These are phyloP conservation scores for Rissa tridactyla DNA, from an alignment of 2,113 vertebrate genomes.

Conservation along the genomic window DNA sequence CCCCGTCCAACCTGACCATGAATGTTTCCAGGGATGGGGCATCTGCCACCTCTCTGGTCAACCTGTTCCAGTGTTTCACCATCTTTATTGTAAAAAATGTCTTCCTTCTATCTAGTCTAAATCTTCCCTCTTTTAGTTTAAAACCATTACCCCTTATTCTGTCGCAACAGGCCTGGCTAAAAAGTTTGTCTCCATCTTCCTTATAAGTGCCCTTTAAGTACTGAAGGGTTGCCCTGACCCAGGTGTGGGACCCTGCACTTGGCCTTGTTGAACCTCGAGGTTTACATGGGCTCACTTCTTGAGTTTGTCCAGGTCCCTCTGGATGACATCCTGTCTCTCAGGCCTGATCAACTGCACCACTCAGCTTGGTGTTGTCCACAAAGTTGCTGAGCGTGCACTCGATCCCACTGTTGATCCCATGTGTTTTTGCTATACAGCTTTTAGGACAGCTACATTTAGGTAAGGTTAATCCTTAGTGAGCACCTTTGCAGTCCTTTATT, in stretches of 20 bases:
- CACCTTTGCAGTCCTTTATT: not conserved
- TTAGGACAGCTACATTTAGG: not conserved
- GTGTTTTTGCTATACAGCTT: not conserved
- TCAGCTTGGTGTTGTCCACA: not conserved
- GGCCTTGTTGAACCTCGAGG: not conserved
- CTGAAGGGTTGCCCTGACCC: not conserved
- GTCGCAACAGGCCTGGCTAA: not conserved
- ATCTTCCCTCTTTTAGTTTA: not conserved
- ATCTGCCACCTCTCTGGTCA: not conserved
- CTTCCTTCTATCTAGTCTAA: not conserved
- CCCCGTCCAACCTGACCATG: not conserved
- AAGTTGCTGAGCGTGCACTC: not conserved
- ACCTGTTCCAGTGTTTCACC: not conserved
- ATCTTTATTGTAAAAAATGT: not conserved
- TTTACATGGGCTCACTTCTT: not conserved
- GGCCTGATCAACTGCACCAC: not conserved
- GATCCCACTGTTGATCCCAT: not conserved
- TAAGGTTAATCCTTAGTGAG: not conserved
- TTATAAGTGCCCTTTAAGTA: not conserved
- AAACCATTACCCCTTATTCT: not conserved
- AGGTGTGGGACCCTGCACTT: not conserved
- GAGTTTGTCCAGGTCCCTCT: not conserved
- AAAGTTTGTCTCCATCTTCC: not conserved
- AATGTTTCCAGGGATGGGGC: not conserved
- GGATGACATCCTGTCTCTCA: not conserved